Percentiles rank a stretch among this genome's conserved stretches.
phyloP scores from a whole-genome alignment of 2,113 vertebrate genomes.

The Tonatia bakeri region DNA sequence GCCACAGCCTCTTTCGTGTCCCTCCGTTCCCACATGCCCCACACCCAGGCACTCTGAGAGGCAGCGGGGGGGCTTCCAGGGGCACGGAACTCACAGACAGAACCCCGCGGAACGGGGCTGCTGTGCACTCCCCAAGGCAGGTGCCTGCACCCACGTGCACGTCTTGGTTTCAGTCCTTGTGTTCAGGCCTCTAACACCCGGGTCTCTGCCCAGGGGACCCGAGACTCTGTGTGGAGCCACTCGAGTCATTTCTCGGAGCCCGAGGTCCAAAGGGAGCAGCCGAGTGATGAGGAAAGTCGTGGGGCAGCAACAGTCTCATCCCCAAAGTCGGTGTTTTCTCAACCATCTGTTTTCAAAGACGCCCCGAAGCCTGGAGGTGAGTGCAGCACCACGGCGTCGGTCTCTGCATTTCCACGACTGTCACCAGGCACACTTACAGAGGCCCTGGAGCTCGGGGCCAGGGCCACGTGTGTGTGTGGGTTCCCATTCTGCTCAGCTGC shows the following conservation, averaged over 20 bases:
- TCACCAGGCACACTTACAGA: not conserved
- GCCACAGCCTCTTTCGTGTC: not conserved
- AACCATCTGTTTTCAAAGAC: not conserved
- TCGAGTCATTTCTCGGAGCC: not conserved
- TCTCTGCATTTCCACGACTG: not conserved
- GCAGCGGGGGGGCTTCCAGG: not conserved
- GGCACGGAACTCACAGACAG: too few species aligned
- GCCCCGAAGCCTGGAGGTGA: not conserved
- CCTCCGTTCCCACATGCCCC: not conserved
- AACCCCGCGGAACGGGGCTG: fast-evolving
- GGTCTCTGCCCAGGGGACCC: not conserved
- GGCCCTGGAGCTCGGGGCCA: not conserved
- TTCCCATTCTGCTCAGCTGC: not conserved
- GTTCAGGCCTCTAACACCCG: too few species aligned
- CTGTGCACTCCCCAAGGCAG: too few species aligned
- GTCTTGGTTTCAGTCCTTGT: too few species aligned
- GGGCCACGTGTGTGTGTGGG: too few species aligned
- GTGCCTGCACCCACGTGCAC: fast-evolving
- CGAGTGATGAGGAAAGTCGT: not conserved
- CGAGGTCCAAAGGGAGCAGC: not conserved
- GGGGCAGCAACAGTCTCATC: not conserved
- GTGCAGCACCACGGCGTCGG: too few species aligned
- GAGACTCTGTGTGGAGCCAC: not conserved
- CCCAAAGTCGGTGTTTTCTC: not conserved
- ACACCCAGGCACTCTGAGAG: not conserved